These are phyloP conservation scores for Drosophila watanabei DNA, from an alignment of 1,140 invertebrate genomes.

Conservation along the genomic window DNA sequence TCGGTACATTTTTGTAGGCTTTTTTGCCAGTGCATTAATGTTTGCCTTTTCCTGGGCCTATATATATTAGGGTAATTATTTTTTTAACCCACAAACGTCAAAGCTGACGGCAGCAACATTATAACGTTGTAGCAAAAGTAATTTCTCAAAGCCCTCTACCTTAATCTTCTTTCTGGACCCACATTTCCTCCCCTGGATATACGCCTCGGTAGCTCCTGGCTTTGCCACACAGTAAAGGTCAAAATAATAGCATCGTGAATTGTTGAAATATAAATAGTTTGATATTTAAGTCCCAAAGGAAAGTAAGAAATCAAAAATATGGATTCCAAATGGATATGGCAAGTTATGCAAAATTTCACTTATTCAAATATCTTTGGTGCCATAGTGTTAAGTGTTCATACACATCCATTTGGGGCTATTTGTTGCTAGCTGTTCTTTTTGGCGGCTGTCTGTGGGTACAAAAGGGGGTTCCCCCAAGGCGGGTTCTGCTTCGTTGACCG, in stretches of 20 bases:
- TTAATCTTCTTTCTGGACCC: slow-evolving; percentile 25
- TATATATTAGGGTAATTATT: slow-evolving; percentile 71
- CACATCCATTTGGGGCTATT: slow-evolving; percentile 70
- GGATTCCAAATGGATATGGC: no score
- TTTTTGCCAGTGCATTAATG: slow-evolving; percentile 18
- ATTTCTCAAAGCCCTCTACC: slow-evolving; percentile 61
- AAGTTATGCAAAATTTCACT: no score
- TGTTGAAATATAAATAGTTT: not conserved
- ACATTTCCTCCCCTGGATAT: not conserved
- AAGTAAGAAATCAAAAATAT: not conserved
- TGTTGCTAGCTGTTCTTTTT: slow-evolving; percentile 54
- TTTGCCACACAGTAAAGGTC: slow-evolving; percentile 7
- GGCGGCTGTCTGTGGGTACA: slow-evolving; percentile 50
- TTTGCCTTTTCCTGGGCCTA: slow-evolving; percentile 29
- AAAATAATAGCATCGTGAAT: not conserved
- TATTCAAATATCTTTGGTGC: not conserved
- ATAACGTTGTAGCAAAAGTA: slow-evolving; percentile 67
- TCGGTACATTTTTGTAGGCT: not conserved
- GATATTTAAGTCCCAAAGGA: not conserved
- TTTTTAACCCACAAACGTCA: slow-evolving; percentile 79
- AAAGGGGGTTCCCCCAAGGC: slow-evolving; percentile 16
- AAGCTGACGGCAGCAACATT: slow-evolving; percentile 48
- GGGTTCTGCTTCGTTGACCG: slow-evolving; percentile 70
- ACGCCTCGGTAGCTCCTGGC: slow-evolving; percentile 1
- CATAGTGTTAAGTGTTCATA: slow-evolving; percentile 22